These are phyloP conservation scores for Athene cunicularia DNA, from an alignment of 2,113 vertebrate species.

Conservation along the genomic window DNA sequence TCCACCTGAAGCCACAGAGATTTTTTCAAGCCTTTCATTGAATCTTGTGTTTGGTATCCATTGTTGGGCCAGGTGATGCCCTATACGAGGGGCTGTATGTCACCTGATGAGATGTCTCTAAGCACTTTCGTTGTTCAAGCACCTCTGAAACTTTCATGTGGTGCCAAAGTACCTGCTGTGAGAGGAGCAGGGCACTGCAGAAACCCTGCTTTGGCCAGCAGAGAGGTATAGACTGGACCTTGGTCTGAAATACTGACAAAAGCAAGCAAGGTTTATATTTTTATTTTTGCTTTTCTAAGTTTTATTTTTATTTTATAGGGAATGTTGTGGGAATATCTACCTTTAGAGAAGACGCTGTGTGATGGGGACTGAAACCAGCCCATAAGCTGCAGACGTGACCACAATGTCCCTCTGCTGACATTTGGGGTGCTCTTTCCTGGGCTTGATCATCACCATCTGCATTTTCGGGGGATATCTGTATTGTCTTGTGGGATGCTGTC, in stretches of 20 bases:
- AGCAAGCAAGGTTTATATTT: not conserved
- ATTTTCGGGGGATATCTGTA: not conserved
- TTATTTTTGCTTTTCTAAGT: not conserved
- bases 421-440: not conserved
- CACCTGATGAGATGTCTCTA: not conserved
- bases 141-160: not conserved
- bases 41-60: not conserved
- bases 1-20: not conserved
- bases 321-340: not conserved
- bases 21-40: not conserved
- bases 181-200: not conserved
- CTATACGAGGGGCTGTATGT: not conserved
- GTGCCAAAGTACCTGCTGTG: not conserved
- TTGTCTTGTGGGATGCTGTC: not conserved
- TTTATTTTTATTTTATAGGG: not conserved
- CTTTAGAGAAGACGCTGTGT: not conserved
- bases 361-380: not conserved
- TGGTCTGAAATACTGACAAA: not conserved
- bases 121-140: not conserved
- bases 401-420: not conserved
- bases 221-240: not conserved
- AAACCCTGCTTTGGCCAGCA: not conserved
- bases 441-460: not conserved
- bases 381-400: not conserved
- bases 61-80: fast-evolving